These are phyloP conservation scores for Rissa tridactyla DNA, from an alignment of 2,113 vertebrate species.

Conservation along the genomic window DNA sequence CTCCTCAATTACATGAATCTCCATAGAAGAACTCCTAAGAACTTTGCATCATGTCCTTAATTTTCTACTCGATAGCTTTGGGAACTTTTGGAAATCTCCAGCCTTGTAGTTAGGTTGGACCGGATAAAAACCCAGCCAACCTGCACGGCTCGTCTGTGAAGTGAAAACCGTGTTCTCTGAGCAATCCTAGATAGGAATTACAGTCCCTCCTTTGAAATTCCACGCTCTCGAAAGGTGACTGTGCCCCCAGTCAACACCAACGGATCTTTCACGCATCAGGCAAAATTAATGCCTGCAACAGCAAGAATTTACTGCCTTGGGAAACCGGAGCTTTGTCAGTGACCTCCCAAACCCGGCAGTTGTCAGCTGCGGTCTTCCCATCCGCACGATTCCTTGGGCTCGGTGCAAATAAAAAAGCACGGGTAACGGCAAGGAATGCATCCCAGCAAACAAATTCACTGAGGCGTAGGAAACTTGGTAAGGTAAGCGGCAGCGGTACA, in stretches of 20 bases:
- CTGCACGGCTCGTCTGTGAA: not conserved
- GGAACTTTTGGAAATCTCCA: not conserved
- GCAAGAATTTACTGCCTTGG: not conserved
- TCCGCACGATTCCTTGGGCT: not conserved
- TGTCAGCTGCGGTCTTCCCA: not conserved
- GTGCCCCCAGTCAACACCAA: not conserved
- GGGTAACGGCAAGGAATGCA: not conserved
- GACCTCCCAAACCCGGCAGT: not conserved
- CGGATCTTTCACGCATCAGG: not conserved
- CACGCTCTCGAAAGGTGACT: not conserved
- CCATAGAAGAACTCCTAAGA: too few relatives aligned
- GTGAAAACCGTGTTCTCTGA: not conserved
- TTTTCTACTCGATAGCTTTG: too few relatives aligned
- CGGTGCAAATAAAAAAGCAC: not conserved
- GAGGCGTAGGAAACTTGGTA: rapidly evolving
- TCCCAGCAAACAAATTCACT: rapidly evolving
- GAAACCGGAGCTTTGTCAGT: not conserved
- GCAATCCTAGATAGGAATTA: not conserved
- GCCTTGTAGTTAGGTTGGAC: not conserved
- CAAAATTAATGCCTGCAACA: not conserved
- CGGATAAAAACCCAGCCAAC: not conserved
- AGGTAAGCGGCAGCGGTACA: not conserved
- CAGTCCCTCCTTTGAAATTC: not conserved
- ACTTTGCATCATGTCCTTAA: too few relatives aligned
- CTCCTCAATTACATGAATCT: too few relatives aligned